A percentile compares a stretch with the other conserved stretches of the same genome.
Conservation (phyloP, 2,888 invertebrate species). For the Agriopis marginaria region DNA sequence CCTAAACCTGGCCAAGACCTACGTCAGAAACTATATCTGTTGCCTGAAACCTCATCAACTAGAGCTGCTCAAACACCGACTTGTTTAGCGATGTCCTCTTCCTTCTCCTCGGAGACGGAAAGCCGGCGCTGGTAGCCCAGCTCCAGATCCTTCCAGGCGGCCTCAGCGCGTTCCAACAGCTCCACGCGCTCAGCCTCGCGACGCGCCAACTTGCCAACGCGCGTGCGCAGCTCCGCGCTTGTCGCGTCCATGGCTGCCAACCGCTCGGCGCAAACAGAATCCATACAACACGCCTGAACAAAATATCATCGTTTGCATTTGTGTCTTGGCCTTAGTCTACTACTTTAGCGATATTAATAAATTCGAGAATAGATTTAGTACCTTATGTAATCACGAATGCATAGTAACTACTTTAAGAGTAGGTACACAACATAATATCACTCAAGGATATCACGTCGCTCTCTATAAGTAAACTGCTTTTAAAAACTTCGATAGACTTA, state of each 20-base stretch:
- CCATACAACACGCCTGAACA: conserved; percentile 67
- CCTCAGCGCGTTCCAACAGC: conserved; percentile 73
- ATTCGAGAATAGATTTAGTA: no score
- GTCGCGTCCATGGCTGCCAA: conserved; percentile 60
- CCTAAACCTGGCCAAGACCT: no score
- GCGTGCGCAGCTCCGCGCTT: conserved; percentile 61
- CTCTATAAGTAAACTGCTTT: no score
- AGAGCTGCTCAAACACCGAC: conserved; percentile 46
- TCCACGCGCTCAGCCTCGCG: conserved; percentile 72
- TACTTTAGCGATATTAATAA: no score
- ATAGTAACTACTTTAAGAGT: no score
- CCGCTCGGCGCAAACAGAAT: conserved; percentile 58
- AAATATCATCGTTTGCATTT: not conserved
- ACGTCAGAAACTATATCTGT: no score
- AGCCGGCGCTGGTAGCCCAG: conserved; percentile 69
- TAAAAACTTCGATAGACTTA: no score
- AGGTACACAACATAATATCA: no score
- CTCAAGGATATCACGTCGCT: no score
- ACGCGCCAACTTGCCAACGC: conserved; percentile 61
- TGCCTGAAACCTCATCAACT: not conserved
- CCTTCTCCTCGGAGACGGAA: conserved; percentile 64
- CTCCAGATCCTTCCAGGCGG: conserved; percentile 77
- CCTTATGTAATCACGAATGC: no score
- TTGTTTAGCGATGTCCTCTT: conserved; percentile 65
- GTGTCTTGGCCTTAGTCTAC: no score